phyloP scores from a whole-genome alignment of 2,797 vertebrate species.

The Amazonetta brasiliensis region DNA sequence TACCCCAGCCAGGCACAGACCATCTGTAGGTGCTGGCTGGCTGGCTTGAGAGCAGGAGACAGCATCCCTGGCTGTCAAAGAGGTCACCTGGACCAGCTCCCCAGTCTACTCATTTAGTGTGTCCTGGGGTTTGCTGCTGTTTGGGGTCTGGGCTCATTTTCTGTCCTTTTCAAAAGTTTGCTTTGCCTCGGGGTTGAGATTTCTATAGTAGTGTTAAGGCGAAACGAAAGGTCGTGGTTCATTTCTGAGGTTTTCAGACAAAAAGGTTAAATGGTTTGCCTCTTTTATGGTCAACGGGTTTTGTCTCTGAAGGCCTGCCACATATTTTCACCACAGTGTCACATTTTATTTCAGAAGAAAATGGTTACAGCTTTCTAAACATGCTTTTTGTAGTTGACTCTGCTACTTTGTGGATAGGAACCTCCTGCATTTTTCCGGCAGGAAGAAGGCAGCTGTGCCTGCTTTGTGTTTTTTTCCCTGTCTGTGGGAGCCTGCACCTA shows the following conservation, averaged over 20 bases:
- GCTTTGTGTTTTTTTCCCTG: background rate
- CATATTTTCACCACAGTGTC: background rate
- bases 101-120: background rate
- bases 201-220: background rate
- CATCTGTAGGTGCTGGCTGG: accelerated
- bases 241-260: background rate
- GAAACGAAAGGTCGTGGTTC: background rate
- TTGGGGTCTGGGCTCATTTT: background rate
- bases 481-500: background rate
- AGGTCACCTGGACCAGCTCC: background rate
- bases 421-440: background rate
- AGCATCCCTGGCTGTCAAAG: background rate
- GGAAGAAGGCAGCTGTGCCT: background rate
- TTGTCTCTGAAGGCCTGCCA: background rate
- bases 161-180: background rate
- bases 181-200: background rate
- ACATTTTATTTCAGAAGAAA: background rate
- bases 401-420: background rate
- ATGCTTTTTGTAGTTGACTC: background rate
- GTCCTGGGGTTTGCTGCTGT: background rate
- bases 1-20: background rate
- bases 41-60: background rate
- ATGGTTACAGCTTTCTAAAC: background rate
- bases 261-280: background rate
- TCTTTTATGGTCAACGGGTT: background rate